Percentiles rank a stretch among this genome's conserved stretches.
phyloP scores from a whole-genome alignment of 2,113 vertebrate genomes.

The Hystrix cristata region DNA sequence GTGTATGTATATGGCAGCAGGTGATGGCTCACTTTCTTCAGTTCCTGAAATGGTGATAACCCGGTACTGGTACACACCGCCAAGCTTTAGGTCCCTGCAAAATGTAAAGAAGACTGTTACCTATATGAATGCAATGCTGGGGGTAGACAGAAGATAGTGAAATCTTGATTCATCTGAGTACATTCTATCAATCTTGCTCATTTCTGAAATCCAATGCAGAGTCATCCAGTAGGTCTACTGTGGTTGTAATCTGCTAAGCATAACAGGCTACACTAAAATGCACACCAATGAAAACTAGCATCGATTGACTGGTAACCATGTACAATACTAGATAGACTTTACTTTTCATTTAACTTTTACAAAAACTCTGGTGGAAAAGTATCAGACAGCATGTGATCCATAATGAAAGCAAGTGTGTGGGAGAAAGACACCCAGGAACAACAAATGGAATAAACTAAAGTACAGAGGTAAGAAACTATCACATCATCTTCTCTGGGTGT shows the following conservation, averaged over 20 bases:
- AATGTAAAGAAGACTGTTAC: slow-evolving; percentile 60
- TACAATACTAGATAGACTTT: neutral
- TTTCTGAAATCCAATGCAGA: neutral
- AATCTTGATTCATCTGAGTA: neutral
- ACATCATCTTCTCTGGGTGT: neutral
- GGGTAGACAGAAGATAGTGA: neutral
- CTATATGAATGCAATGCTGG: neutral
- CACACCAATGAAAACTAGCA: neutral
- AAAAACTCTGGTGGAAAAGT: neutral
- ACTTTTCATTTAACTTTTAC: neutral
- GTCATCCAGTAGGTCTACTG: neutral
- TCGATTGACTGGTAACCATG: neutral
- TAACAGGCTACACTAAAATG: neutral
- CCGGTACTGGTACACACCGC: slow-evolving; percentile 92
- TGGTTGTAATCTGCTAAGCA: neutral
- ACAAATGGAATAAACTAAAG: neutral
- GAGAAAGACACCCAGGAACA: neutral
- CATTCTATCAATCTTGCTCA: neutral
- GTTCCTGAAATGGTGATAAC: slow-evolving; percentile 91
- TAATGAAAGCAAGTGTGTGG: neutral
- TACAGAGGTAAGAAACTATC: neutral
- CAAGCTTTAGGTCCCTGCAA: slow-evolving; percentile 91
- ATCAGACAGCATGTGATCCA: neutral
- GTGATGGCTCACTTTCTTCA: slow-evolving; percentile 95
- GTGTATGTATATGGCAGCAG: slow-evolving; percentile 90